A percentile compares a stretch with the other conserved stretches of the same genome.
Evolutionary conservation across 1,140 invertebrate genomes (phyloP).

Genomic region (Antheraea mylitta): DNA sequence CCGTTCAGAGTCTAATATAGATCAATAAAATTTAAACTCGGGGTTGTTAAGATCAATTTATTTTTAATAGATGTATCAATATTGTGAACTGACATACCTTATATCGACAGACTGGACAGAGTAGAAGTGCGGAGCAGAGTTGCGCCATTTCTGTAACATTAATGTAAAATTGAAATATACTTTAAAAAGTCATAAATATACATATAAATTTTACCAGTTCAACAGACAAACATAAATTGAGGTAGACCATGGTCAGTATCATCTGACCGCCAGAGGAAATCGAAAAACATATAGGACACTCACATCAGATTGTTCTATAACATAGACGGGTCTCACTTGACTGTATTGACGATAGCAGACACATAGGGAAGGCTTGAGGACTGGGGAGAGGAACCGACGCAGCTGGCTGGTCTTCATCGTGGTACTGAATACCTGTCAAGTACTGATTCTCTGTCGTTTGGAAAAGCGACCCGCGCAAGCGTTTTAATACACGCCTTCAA

Average conservation of each 20-base stretch:
- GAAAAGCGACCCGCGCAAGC: constrained; percentile 32
- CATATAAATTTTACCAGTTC: neutral
- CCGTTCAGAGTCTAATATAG: constrained; percentile 52
- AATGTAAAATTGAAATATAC: neutral
- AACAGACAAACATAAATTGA: neutral
- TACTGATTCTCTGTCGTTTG: constrained; percentile 23
- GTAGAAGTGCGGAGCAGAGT: constrained; percentile 68
- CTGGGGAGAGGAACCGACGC: constrained; percentile 44
- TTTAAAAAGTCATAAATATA: neutral
- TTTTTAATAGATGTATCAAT: constrained; percentile 50
- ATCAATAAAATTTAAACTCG: constrained; percentile 67
- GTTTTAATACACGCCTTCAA: constrained; percentile 32
- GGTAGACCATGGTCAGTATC: neutral
- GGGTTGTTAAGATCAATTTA: constrained; percentile 59
- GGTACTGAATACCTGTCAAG: constrained; percentile 6
- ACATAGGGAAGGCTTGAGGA: constrained; percentile 39
- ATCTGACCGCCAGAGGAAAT: neutral
- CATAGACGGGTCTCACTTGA: constrained; percentile 72
- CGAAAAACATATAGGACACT: constrained; percentile 49
- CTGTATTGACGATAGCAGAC: constrained; percentile 58
- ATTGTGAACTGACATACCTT: constrained; percentile 45
- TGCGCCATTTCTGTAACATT: constrained; percentile 70
- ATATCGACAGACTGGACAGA: constrained; percentile 65
- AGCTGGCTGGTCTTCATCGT: constrained; percentile 61
- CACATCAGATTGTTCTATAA: constrained; percentile 62